Base-by-base conservation (phyloP, 2,797 vertebrate species). In the Aratinga solstitialis region DNA sequence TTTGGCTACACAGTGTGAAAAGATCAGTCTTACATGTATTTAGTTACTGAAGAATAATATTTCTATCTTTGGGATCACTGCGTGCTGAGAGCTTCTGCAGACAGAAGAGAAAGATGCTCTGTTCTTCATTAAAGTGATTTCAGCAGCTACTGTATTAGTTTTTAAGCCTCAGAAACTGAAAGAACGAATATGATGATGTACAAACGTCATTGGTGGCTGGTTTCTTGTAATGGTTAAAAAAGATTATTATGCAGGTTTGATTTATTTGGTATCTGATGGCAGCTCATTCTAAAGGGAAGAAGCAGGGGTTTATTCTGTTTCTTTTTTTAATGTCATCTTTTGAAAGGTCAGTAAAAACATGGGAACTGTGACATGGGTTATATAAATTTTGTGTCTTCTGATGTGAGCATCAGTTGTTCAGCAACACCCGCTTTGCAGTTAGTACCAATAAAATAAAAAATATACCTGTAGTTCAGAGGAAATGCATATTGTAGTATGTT, bases 101-200 rank as follows among this genome's bases (percentile, higher is more conserved):
- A 45, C 43, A 71, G 32, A 34, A 54, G 21, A 65, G 24, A 42
- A 65, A 48, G 47, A 24, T 79, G 30, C 9, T 58, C 24, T 42
- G 12, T 66, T 83, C 48, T 87, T 67, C 9, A 29, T 53, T 19
- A 71, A 27, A 83, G 36, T 51, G 1, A 48, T 76, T 80, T 90
- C 68, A 87, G 47, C 51, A 83, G 40, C 40, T 87, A 5, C 32
- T 40, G 0, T 45, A 5, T 47, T 85, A 42, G 19, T 93, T 89
- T 93, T 89, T 43, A 82, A 38, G 51, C 45, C 32, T 53, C 26
- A 62, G 47, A 92, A 65, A 61, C 19, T 8, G 27, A 72, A 79
- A 74, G 24, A 89, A 68, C 0, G 1, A 58, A 29, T 73, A 7
- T 1, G 1, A 1, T 74, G 56, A 12, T 73, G 7, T 66, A 42